phyloP scores from a whole-genome alignment of 2,888 invertebrate species.

The Odontocerum albicorne region DNA sequence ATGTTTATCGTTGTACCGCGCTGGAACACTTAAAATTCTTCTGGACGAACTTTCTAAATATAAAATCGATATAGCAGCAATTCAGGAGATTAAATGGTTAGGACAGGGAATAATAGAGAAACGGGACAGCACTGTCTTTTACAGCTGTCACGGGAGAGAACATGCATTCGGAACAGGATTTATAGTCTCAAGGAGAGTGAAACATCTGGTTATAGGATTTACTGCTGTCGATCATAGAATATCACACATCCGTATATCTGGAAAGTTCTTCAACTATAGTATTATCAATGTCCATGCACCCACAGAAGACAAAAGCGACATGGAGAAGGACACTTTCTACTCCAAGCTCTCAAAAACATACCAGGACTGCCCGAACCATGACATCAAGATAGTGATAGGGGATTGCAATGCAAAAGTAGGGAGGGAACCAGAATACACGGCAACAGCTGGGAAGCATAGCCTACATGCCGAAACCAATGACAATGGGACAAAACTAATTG shows the following conservation, averaged over 20 bases:
- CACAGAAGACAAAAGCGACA: neutral
- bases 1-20: no score
- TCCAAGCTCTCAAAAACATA: neutral
- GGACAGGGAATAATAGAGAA: no score
- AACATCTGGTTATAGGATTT: neutral
- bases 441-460: neutral
- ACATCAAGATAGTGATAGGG: neutral
- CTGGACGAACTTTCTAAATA: no score
- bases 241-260: neutral
- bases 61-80: no score
- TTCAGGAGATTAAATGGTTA: no score
- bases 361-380: neutral
- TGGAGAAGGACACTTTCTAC: slow-evolving; percentile 1
- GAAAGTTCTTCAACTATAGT: neutral
- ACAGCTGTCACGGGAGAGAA: no score
- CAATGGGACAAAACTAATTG: neutral
- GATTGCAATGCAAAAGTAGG: slow-evolving; percentile 10
- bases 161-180: slow-evolving; percentile 1
- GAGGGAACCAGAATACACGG: neutral
- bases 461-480: slow-evolving; percentile 1
- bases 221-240: slow-evolving; percentile 1
- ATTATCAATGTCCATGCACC: slow-evolving; percentile 1
- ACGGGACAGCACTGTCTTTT: no score
- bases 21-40: no score
- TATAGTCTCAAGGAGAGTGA: neutral